Base-by-base conservation (phyloP, 2,113 vertebrate species). In the Sprattus sprattus region DNA sequence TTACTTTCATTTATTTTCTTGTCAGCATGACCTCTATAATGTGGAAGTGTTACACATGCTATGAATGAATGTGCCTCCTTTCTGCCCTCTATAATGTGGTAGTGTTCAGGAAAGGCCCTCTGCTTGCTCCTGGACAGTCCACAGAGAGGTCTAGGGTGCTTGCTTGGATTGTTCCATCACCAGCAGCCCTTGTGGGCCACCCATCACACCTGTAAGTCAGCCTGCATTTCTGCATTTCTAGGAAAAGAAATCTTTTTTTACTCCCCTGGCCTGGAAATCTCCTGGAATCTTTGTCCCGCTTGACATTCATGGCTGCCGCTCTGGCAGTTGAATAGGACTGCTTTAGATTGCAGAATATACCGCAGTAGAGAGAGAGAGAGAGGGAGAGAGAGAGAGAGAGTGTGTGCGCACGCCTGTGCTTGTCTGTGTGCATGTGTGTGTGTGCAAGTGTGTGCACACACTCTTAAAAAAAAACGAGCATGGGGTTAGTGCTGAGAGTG, bases 401-500 rank as follows among this genome's bases (percentile, higher is more conserved):
- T 47, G 52, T 57, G 16, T 16, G 39, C 0, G 83, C 10, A 11
- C 46, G 25, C 57, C 18, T 64, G 57, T 67, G 57, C 13, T 0
- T 18, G 50, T 57, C 15, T 57, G 15, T 57, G 57, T n/a, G 22
- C 9, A 22, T 54, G 52, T 20, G 57, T 64, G 22, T 64, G 22
- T 71, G 64, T 71, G n/a, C 32, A 60, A 32, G 64, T 32, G 64
- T 15, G 32, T 25, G n/a, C n/a, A 25, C 3, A 28, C 20, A 67
- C 60, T 25, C 60, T 25, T 10, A 25, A 15, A 32, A 60, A 84
- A 11, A 60, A 84, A 20, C 32, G 84, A 18, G 84, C 81, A 75
- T 82, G 82, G 75, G 84, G 10, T 47, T 25, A 82, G 28, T 11
- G 81, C 49, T 52, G 82, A 57, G 67, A 60, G 82, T 20, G 54